Evolutionary conservation across 2,113 vertebrate species (phyloP).

Genomic region (Micromys minutus): DNA sequence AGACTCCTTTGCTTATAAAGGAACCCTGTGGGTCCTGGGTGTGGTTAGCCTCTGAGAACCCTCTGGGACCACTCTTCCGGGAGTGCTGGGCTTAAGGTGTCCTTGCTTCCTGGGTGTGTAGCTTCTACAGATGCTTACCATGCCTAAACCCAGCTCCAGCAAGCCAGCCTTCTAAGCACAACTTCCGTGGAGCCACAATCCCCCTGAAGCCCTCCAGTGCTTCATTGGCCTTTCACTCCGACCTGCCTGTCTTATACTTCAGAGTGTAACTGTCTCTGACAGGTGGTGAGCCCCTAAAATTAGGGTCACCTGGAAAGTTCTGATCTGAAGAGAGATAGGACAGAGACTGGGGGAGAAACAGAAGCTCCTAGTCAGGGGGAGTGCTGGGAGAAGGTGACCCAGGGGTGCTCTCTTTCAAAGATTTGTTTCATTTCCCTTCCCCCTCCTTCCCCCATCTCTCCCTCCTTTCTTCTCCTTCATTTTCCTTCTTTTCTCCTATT

Average conservation of each 20-base stretch:
- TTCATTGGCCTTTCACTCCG: background rate
- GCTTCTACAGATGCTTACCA: background rate
- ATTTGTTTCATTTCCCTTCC: no score
- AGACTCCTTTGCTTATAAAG: background rate
- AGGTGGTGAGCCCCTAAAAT: background rate
- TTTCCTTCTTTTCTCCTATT: no score
- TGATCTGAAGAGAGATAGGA: background rate
- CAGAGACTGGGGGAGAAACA: background rate
- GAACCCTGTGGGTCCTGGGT: background rate
- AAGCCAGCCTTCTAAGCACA: background rate
- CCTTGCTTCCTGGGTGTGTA: background rate
- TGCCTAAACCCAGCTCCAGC: background rate
- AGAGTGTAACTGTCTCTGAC: background rate
- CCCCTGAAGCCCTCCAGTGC: background rate
- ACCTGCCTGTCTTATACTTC: background rate
- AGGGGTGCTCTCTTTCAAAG: background rate
- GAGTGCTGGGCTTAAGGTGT: background rate
- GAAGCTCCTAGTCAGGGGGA: accelerated
- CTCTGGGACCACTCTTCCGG: background rate
- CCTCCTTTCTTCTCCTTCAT: no score
- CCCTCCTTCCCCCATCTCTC: no score
- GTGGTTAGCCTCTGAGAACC: background rate
- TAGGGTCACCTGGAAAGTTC: background rate
- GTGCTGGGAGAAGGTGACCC: background rate
- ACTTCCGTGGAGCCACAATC: background rate